Base-by-base conservation (phyloP, 2,888 invertebrate genomes). In the Trissoscelio sp. region DNA sequence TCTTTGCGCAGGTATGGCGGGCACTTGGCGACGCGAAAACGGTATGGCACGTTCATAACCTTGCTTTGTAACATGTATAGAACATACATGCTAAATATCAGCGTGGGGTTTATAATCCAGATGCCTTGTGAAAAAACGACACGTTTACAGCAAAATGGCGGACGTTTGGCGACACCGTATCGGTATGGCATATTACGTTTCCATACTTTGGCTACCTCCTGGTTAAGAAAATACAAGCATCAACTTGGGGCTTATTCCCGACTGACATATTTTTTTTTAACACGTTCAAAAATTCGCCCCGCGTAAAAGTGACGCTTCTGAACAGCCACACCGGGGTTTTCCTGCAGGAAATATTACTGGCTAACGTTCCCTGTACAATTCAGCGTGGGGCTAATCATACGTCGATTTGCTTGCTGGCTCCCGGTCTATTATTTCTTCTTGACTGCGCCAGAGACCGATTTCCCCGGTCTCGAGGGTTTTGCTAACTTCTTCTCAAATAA, bases 201-300 rank as follows among this genome's bases (percentile, higher is more conserved):
- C 28, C 28, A 6, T 28, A 28, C 34, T 34, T 34, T 34, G 34
- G 34, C 34, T 34, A 34, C 2, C 11, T 34, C 11, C 34, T 34
- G 34, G 2, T 9, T 34, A 11, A 34, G 11, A 9, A 6, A 34
- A 11, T 34, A 34, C 6, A 34, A 9, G 34, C 2, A 9, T 34
- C 11, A 34, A 9, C 34, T 34, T 4, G 34, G 11, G 34, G 34
- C 34, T 6, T 9, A 34, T 34, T 34, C 6, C 34, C 34, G 9
- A 34, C 7, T 28, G 44, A 44, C 12, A 39, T 39, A 11, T n/a
- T 39, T 39, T 39, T 39, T 39, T 39, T 11, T 11, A 11, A 39
- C 39, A 39, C 39, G 39, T 39, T 39, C 39, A 39, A 39, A 39
- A 39, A 39, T 39, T 39, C 12, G 11, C 39, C 11, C 11, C 39